Evolutionary conservation across 2,113 vertebrate species (phyloP).

Genomic region (Chionodraco myersi): DNA sequence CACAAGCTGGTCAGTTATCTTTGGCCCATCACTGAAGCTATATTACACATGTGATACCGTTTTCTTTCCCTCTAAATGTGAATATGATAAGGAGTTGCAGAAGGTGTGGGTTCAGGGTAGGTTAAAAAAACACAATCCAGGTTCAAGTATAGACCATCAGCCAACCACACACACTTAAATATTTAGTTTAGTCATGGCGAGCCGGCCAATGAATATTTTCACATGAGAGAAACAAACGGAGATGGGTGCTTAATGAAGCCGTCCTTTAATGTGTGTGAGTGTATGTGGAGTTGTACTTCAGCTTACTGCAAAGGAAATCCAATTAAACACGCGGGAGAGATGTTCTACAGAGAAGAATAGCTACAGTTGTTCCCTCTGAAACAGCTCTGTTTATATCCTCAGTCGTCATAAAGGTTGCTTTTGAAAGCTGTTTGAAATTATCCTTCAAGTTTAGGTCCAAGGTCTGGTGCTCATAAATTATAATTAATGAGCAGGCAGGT

Average conservation of each 20-base stretch:
- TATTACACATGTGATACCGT: background rate
- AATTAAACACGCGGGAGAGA: background rate
- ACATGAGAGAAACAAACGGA: constrained; percentile 59
- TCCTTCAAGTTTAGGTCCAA: constrained; percentile 23
- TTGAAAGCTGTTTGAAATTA: constrained; percentile 38
- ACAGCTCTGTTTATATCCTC: constrained; percentile 4
- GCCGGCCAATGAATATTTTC: constrained; percentile 48
- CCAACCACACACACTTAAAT: constrained; percentile 49
- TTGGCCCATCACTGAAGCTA: background rate
- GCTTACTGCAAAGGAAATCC: background rate
- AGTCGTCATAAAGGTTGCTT: background rate
- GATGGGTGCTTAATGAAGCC: constrained; percentile 11
- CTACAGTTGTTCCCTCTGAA: background rate
- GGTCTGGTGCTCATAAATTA: constrained; percentile 27
- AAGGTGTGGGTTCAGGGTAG: constrained; percentile 5
- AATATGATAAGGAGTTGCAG: constrained; percentile 5
- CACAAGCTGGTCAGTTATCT: background rate
- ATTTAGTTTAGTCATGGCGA: constrained; percentile 52
- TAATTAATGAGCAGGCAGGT: constrained; percentile 41
- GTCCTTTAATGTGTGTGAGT: background rate
- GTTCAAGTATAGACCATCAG: constrained; percentile 8
- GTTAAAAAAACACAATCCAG: constrained; percentile 26
- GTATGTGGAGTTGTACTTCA: background rate
- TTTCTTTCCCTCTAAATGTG: background rate
- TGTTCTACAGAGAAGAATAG: background rate